Conservation (phyloP, 2,113 vertebrate species). For the Camelus dromedarius region DNA sequence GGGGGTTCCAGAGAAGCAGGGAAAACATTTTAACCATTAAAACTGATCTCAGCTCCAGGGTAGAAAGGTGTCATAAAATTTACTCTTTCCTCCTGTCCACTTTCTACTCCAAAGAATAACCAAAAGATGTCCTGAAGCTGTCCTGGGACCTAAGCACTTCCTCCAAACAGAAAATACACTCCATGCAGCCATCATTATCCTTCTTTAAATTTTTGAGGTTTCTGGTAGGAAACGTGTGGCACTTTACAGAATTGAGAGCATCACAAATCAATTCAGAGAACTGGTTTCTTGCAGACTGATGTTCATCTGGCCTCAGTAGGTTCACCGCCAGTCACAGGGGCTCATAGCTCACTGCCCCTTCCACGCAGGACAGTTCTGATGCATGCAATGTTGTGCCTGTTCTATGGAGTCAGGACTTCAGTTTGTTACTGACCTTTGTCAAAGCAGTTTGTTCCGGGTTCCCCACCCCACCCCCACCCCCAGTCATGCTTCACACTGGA, state of each 20-base stretch:
- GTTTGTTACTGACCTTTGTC: background rate
- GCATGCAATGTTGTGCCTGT: background rate
- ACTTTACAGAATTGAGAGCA: background rate
- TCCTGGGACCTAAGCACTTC: background rate
- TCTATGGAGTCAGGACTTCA: background rate
- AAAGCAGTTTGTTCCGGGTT: background rate
- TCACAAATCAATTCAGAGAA: background rate
- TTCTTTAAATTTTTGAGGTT: background rate
- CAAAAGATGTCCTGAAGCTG: background rate
- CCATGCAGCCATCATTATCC: background rate
- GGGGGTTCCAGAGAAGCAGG: background rate
- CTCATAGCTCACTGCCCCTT: background rate
- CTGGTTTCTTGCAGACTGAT: background rate
- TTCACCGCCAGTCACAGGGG: background rate
- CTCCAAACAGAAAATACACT: background rate
- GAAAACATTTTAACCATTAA: conserved; percentile 22
- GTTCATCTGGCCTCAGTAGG: background rate
- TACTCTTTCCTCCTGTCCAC: background rate
- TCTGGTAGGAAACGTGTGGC: background rate
- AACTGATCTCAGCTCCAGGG: background rate
- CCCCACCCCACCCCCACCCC: background rate
- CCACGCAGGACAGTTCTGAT: background rate
- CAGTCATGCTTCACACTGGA: background rate
- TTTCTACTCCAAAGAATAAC: background rate
- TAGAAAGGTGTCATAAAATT: background rate